Evolutionary conservation across 2,113 vertebrate genomes (phyloP).

Genomic region (Oncorhynchus masou): DNA sequence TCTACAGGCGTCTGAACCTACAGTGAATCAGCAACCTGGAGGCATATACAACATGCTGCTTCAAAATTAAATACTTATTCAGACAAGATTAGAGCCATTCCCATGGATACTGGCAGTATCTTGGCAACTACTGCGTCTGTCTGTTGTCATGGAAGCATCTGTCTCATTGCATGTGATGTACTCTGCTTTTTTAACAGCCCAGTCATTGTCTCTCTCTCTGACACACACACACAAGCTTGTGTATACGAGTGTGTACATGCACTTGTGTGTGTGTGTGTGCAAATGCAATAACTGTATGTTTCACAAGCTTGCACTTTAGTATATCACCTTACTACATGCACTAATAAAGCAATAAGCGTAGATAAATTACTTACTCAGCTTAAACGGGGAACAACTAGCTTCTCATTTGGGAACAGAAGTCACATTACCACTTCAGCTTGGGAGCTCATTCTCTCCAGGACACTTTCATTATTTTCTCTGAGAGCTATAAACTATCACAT

Average conservation of each 20-base stretch:
- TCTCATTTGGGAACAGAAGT: not conserved
- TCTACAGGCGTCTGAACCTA: too few species aligned
- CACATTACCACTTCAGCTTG: not conserved
- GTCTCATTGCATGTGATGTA: slow-evolving; percentile 11
- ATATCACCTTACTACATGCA: not conserved
- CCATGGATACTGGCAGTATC: slow-evolving; percentile 59
- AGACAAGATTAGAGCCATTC: slow-evolving; percentile 37
- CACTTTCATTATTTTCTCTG: not conserved
- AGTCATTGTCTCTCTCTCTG: not conserved
- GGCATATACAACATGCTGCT: not conserved
- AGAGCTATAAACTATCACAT: not conserved
- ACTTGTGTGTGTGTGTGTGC: not conserved
- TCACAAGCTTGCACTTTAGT: not conserved
- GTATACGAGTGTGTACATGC: not conserved
- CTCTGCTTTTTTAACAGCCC: not conserved
- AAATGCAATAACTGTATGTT: not conserved
- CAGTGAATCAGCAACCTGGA: too few species aligned
- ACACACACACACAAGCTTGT: not conserved
- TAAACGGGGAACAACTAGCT: not conserved
- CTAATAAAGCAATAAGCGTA: not conserved
- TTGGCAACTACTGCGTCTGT: slow-evolving; percentile 59
- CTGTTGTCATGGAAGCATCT: slow-evolving; percentile 60
- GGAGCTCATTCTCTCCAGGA: not conserved
- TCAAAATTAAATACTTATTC: not conserved
- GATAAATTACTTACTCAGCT: not conserved